These are phyloP conservation scores for Bos indicus DNA, from an alignment of 2,113 vertebrate genomes.

Conservation along the genomic window DNA sequence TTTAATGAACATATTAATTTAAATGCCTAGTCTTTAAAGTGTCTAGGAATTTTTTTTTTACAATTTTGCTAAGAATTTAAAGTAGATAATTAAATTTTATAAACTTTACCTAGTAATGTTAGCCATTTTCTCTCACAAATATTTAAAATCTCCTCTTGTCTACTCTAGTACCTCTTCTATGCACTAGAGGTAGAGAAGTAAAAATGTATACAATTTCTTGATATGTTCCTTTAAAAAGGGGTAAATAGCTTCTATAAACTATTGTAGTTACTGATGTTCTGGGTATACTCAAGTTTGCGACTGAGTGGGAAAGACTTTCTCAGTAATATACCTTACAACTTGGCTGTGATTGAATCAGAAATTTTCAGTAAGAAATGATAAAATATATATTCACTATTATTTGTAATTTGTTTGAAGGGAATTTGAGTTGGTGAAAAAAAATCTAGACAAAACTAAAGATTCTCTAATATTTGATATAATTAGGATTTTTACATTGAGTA, in stretches of 20 bases:
- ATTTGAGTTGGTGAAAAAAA: not conserved
- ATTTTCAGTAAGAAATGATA: not conserved
- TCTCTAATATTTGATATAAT: not conserved
- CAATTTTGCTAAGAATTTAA: not conserved
- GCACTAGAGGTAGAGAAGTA: not conserved
- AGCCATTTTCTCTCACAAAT: not conserved
- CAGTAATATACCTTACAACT: not conserved
- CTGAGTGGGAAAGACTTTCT: not conserved
- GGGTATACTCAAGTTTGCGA: not conserved
- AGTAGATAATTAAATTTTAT: not conserved
- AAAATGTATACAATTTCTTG: not conserved
- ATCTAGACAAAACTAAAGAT: not conserved
- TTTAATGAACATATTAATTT: not conserved
- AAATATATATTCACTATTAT: not conserved
- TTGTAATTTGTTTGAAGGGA: not conserved
- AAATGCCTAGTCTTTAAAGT: not conserved
- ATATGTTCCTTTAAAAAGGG: not conserved
- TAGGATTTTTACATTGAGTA: not conserved
- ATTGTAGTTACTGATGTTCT: not conserved
- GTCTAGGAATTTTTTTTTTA: not conserved
- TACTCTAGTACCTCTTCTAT: not conserved
- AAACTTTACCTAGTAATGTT: not conserved
- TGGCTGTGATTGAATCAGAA: not conserved
- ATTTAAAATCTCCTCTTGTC: not conserved
- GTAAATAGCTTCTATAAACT: not conserved